Evolutionary conservation across 1,140 invertebrate genomes (phyloP).

Genomic region (Lasioglossum baleicum): DNA sequence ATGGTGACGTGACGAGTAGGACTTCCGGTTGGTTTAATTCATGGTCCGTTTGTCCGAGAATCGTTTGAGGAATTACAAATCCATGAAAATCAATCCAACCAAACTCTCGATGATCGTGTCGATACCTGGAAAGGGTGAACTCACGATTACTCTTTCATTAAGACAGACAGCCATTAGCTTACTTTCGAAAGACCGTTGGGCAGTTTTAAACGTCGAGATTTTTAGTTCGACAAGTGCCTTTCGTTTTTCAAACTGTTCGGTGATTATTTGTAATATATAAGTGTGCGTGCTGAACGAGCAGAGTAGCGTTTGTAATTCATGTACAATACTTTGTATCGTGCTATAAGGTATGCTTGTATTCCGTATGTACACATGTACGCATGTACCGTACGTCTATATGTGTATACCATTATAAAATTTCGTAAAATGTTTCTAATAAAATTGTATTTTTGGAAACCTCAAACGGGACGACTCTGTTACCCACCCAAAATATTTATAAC

Average conservation of each 20-base stretch:
- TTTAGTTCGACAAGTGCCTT: conserved; percentile 19
- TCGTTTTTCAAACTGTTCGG: conserved; percentile 3
- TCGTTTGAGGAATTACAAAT: background rate
- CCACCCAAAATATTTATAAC: no score
- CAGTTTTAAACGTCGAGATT: conserved; percentile 1
- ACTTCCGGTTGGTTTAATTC: background rate
- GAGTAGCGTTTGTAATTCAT: conserved; percentile 27
- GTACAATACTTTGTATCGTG: conserved; percentile 40
- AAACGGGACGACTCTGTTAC: background rate
- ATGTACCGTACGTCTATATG: conserved; percentile 25
- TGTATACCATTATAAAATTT: conserved; percentile 48
- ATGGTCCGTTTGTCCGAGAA: conserved; percentile 13
- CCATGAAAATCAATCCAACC: background rate
- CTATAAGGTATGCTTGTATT: conserved; percentile 25
- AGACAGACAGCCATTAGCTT: background rate
- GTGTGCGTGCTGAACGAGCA: conserved; percentile 14
- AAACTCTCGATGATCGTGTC: background rate
- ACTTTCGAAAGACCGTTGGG: background rate
- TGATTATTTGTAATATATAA: conserved; percentile 8
- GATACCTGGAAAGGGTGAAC: background rate
- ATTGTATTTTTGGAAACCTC: conserved; percentile 24
- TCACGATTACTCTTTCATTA: background rate
- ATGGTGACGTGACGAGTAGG: background rate
- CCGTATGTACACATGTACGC: conserved; percentile 10
- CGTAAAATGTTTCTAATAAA: conserved; percentile 58